These are phyloP conservation scores for Homarus americanus DNA, from an alignment of 1,140 invertebrate genomes.

Conservation along the genomic window DNA sequence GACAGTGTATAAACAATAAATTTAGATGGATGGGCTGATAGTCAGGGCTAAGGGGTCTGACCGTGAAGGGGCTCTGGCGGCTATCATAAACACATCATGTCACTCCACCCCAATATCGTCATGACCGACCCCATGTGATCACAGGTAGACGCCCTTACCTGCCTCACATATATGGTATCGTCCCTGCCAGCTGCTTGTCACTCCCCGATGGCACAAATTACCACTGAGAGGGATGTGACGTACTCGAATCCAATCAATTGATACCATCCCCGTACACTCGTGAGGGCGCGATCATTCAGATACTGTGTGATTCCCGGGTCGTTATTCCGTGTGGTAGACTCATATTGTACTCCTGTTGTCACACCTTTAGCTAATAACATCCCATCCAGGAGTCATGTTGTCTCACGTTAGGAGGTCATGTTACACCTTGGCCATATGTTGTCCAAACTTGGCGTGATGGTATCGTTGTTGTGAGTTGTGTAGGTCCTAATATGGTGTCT, in stretches of 20 bases:
- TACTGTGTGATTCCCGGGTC: not conserved
- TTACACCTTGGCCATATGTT: not conserved
- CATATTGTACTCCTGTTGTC: not conserved
- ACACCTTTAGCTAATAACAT: constrained; percentile 1
- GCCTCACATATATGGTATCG: not conserved
- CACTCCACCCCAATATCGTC: not conserved
- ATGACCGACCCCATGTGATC: not conserved
- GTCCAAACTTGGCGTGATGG: not conserved
- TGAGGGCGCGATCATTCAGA: constrained; percentile 13
- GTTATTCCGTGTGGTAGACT: not conserved
- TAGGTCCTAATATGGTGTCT: too few relatives aligned
- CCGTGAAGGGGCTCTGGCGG: not conserved
- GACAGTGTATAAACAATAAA: constrained; percentile 11
- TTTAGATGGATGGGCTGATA: constrained; percentile 18
- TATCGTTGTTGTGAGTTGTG: not conserved
- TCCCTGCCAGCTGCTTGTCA: not conserved
- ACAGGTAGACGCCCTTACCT: not conserved
- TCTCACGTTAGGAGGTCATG: not conserved
- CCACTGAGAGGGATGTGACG: not conserved
- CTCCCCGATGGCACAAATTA: not conserved
- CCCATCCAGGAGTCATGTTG: not conserved
- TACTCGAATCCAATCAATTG: not conserved
- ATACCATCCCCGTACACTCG: constrained; percentile 1
- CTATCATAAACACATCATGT: constrained; percentile 5
- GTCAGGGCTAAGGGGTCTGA: not conserved